Conservation (phyloP, 2,888 invertebrate species). For the Galeruca laticollis region DNA sequence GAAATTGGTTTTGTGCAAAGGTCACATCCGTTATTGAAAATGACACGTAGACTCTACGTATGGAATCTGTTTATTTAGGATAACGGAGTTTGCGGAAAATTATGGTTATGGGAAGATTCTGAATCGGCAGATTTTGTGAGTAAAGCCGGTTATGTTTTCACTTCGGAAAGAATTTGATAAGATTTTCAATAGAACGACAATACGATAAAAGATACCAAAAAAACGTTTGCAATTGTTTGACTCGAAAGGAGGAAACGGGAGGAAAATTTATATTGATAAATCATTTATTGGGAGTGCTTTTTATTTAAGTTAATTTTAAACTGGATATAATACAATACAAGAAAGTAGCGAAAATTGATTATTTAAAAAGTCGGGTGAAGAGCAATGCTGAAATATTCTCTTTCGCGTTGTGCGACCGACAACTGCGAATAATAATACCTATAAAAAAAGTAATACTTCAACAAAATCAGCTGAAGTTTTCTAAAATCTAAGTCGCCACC, state of each 20-base stretch:
- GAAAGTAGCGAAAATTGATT: no score
- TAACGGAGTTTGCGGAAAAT: constrained; percentile 27
- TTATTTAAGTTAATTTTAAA: no score
- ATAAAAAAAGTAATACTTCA: no score
- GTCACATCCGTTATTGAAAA: constrained; percentile 25
- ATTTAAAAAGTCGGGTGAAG: no score
- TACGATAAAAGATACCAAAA: not conserved
- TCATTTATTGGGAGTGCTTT: no score
- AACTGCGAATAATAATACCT: no score
- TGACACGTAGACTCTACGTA: constrained; percentile 28
- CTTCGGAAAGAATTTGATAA: constrained; percentile 5
- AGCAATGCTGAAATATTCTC: no score
- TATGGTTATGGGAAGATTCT: constrained; percentile 20
- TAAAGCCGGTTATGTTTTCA: constrained; percentile 16
- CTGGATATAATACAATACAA: no score
- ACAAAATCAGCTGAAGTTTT: no score
- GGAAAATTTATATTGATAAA: no score
- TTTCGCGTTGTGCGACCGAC: no score
- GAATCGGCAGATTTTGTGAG: constrained; percentile 12
- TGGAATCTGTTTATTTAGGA: constrained; percentile 28
- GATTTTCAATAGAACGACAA: not conserved
- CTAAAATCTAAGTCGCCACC: no score
- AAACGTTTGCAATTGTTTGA: not conserved
- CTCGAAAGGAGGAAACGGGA: not conserved
- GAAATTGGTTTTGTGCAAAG: constrained; percentile 24